Evolutionary conservation across 2,888 invertebrate species (phyloP).

Genomic region (Galeopsomyia nigrocyanea): DNA sequence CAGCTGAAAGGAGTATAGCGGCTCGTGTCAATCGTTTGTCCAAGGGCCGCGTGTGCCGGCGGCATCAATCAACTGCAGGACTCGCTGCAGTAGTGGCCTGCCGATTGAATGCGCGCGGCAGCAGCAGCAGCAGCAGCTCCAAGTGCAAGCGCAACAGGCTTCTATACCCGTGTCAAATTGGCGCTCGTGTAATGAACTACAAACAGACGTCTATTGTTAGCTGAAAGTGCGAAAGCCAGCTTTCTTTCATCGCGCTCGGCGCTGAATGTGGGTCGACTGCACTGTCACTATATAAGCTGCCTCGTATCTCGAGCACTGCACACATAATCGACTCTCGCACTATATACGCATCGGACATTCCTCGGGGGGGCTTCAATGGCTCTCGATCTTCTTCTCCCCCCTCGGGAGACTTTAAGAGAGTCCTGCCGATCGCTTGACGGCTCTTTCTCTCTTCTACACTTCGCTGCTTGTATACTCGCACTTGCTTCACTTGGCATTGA

Average conservation of each 20-base stretch:
- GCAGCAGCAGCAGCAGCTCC: too few species aligned
- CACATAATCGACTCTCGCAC: too few species aligned
- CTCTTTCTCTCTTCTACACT: conserved; percentile 25
- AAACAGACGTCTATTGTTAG: conserved; percentile 30
- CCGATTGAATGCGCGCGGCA: neutral
- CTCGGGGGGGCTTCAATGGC: conserved; percentile 12
- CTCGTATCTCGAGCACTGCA: too few species aligned
- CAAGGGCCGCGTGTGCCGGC: neutral
- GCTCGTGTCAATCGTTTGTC: neutral
- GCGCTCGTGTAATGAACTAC: conserved; percentile 22
- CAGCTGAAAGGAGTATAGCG: neutral
- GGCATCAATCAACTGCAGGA: conserved; percentile 25
- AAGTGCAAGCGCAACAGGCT: too few species aligned
- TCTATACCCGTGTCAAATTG: conserved; percentile 26
- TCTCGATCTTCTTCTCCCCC: neutral
- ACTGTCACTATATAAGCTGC: neutral
- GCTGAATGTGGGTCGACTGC: conserved; percentile 35
- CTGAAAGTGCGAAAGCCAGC: conserved; percentile 42
- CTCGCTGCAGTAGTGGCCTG: too few species aligned
- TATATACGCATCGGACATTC: conserved; percentile 14
- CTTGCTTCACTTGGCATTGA: too few species aligned
- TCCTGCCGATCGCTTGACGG: conserved; percentile 17
- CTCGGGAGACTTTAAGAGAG: conserved; percentile 7
- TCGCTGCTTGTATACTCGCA: too few species aligned
- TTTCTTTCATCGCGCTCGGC: conserved; percentile 27